Base-by-base conservation (phyloP, 2,113 vertebrate species). In the Butorides virescens region DNA sequence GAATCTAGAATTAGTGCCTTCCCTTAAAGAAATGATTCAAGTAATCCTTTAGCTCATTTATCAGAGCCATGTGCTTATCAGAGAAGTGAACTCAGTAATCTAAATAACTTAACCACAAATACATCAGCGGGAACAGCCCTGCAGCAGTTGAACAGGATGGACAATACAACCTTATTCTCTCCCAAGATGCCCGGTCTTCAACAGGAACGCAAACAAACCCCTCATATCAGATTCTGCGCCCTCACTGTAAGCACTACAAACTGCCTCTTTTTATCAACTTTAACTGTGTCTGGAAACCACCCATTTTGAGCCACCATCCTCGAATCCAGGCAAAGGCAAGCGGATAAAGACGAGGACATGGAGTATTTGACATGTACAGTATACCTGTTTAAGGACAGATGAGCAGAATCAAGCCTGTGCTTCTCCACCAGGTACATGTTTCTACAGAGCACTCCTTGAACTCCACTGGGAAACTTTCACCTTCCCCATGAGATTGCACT, bases 191-290 rank as follows among this genome's bases (percentile, higher is more conserved):
- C 49, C 59, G 37, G 17, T 19, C 58, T 66, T 34, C n/a, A 70
- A 29, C 14, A 47, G 36, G 44, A 76, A 50, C 22, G 61, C 53
- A 91, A 61, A 56, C 19, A 34, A 70, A 23, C 16, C n/a, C 20
- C 25, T 9, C 5, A 3, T 2, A 11, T 3, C 7, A 39, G 23
- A 53, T n/a, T 22, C 47, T 52, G 11, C 1, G 2, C 25, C 32
- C 58, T 78, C 34, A 30, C 29, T 32, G 29, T 13, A 37, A 78
- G 32, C 62, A 46, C 36, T 34, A 27, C 44, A 47, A 25, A 42
- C 32, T 29, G 30, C 36, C 58, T 56, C n/a, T 26, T 77, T 56
- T 46, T 25, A 44, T 44, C 42, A 46, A 22, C 36, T 63, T 13
- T 12, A 72, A 39, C 21, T 13, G 2, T 2, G 7, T 29, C 42